Evolutionary conservation across 2,888 invertebrate species (phyloP).

Genomic region (Pycnomerus fuliginosus): DNA sequence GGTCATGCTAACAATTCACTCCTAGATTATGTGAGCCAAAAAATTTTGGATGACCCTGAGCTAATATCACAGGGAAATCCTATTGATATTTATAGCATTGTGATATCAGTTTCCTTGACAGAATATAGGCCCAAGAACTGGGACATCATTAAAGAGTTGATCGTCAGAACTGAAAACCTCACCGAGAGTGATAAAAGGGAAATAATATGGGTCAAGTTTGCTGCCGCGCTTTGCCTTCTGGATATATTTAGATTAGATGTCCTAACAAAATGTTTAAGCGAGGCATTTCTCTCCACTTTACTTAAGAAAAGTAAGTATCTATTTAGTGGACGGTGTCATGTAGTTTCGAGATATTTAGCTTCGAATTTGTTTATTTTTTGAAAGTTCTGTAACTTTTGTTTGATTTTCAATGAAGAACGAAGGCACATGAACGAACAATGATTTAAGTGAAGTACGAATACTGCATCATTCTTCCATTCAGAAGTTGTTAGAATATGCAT

Average conservation of each 20-base stretch:
- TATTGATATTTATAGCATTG: conserved; percentile 54
- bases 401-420: too few species aligned
- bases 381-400: neutral
- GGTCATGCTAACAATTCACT: conserved; percentile 60
- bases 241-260: conserved; percentile 60
- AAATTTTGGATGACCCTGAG: conserved; percentile 52
- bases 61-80: conserved; percentile 51
- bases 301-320: conserved; percentile 43
- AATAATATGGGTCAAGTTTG: conserved; percentile 52
- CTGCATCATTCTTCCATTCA: too few species aligned
- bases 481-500: too few species aligned
- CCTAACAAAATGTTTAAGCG: conserved; percentile 56
- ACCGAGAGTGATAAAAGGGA: conserved; percentile 26
- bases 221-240: conserved; percentile 60
- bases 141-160: conserved; percentile 51
- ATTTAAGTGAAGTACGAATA: too few species aligned
- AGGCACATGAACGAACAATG: too few species aligned
- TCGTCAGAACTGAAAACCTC: conserved; percentile 27
- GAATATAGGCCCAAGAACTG: conserved; percentile 63
- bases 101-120: conserved; percentile 57
- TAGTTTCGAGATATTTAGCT: too few species aligned
- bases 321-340: too few species aligned
- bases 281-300: conserved; percentile 51
- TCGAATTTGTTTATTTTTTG: conserved; percentile 2
- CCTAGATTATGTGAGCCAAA: conserved; percentile 59